Evolutionary conservation across 2,797 vertebrate genomes (phyloP).

Genomic region (Sphaeramia orbicularis): DNA sequence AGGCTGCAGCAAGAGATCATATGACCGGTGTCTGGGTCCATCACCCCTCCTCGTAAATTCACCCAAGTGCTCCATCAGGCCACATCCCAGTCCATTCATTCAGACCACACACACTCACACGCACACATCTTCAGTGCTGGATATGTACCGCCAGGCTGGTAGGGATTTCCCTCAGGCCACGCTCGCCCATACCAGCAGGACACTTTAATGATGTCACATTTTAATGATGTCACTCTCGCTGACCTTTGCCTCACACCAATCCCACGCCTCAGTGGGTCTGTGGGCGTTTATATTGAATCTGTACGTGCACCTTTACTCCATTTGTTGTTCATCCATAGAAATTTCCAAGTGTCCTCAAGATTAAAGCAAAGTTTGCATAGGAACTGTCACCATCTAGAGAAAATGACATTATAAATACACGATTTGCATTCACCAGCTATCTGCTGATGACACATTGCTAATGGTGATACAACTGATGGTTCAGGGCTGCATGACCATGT

Average conservation of each 20-base stretch:
- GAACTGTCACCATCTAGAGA: constrained; percentile 15
- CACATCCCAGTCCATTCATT: constrained; percentile 21
- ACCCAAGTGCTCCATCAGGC: constrained; percentile 47
- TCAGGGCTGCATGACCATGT: constrained; percentile 7
- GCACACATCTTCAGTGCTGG: constrained; percentile 20
- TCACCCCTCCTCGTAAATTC: constrained; percentile 62
- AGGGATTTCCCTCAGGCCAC: constrained; percentile 69
- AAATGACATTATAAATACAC: constrained; percentile 42
- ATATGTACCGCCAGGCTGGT: constrained; percentile 41
- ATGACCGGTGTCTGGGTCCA: constrained; percentile 44
- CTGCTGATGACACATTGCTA: constrained; percentile 69
- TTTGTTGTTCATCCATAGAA: constrained; percentile 10
- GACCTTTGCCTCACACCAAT: constrained; percentile 81
- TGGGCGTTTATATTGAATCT: constrained; percentile 50
- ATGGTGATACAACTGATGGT: constrained; percentile 71
- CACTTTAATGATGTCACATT: constrained; percentile 81
- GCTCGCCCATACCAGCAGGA: constrained; percentile 65
- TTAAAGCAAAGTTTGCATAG: constrained; percentile 28
- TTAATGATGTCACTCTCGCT: constrained; percentile 78
- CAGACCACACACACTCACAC: constrained; percentile 57
- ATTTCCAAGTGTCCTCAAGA: constrained; percentile 16
- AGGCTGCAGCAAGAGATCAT: constrained; percentile 59
- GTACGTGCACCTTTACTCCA: background rate
- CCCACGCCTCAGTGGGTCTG: constrained; percentile 61
- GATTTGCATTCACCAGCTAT: constrained; percentile 70